phyloP scores from a whole-genome alignment of 2,113 vertebrate species.

The Strigops habroptila region DNA sequence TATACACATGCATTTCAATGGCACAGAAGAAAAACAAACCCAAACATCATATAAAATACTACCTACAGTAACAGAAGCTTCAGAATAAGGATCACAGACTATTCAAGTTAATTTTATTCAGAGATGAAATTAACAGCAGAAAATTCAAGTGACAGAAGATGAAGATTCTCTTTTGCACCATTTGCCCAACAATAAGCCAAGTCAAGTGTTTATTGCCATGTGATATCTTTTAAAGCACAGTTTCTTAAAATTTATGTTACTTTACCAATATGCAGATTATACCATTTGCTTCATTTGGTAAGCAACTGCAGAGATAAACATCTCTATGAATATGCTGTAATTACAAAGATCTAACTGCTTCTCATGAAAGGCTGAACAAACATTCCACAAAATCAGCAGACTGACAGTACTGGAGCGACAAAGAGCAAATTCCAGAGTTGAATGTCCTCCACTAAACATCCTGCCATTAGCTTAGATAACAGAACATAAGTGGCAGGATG shows the following conservation, averaged over 20 bases:
- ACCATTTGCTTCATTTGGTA: neutral
- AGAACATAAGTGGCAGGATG: neutral
- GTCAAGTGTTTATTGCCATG: neutral
- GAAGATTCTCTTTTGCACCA: neutral
- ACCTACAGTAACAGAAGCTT: neutral
- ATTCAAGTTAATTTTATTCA: neutral
- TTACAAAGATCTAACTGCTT: neutral
- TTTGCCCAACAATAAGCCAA: neutral
- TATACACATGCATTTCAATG: neutral
- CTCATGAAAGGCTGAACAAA: neutral
- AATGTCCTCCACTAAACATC: neutral
- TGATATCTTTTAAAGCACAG: neutral
- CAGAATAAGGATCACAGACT: neutral
- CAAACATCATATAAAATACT: neutral
- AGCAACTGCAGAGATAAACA: neutral
- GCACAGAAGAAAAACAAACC: neutral
- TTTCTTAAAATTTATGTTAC: neutral
- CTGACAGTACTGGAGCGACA: accelerated
- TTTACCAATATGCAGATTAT: neutral
- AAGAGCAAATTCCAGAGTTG: neutral
- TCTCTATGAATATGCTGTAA: neutral
- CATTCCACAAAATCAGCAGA: neutral
- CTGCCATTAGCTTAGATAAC: neutral
- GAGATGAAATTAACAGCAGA: neutral
- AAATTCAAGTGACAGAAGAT: neutral